Percentiles rank a stretch among this genome's conserved stretches.
Evolutionary conservation across 30 jellyfish, hydroid and myxozoan genomes (phyloP).

Genomic region (Mastigias papua): DNA sequence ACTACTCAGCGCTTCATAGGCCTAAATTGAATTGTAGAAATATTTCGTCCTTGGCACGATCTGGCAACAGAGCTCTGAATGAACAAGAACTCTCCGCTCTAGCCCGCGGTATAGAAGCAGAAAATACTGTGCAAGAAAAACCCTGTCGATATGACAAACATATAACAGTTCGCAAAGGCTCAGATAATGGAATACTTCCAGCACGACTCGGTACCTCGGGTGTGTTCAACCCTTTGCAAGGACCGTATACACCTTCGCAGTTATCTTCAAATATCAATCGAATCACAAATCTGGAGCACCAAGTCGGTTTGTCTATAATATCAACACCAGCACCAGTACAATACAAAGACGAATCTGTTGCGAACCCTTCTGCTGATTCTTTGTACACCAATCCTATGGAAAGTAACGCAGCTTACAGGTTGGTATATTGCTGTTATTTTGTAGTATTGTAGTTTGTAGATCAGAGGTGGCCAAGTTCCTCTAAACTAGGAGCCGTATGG

Average conservation of each 20-base stretch:
- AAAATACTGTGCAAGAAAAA: conserved; percentile 5
- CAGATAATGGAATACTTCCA: conserved; percentile 11
- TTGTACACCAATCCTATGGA: conserved; percentile 19
- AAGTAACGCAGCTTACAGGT: conserved; percentile 55
- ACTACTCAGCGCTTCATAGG: conserved; percentile 53
- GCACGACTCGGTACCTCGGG: conserved; percentile 29
- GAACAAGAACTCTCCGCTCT: conserved; percentile 64
- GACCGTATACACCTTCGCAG: conserved; percentile 48
- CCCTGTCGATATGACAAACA: conserved; percentile 1
- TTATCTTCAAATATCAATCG: conserved; percentile 57
- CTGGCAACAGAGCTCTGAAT: conserved; percentile 13
- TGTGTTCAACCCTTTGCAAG: conserved; percentile 30
- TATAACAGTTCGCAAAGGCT: not conserved
- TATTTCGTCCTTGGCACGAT: conserved; percentile 29
- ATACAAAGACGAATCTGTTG: conserved; percentile 46
- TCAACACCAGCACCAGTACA: conserved; percentile 90
- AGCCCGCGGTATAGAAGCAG: conserved; percentile 43
- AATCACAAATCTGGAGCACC: conserved; percentile 25
- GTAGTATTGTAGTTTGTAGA: too few species aligned
- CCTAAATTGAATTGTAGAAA: conserved; percentile 57
- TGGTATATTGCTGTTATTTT: too few species aligned
- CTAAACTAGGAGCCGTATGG: too few species aligned
- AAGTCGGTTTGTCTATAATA: conserved; percentile 74
- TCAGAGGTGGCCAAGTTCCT: too few species aligned
- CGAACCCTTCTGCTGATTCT: conserved; percentile 9